These are phyloP conservation scores for Pantala flavescens DNA, from an alignment of 1,140 invertebrate species.

Conservation along the genomic window DNA sequence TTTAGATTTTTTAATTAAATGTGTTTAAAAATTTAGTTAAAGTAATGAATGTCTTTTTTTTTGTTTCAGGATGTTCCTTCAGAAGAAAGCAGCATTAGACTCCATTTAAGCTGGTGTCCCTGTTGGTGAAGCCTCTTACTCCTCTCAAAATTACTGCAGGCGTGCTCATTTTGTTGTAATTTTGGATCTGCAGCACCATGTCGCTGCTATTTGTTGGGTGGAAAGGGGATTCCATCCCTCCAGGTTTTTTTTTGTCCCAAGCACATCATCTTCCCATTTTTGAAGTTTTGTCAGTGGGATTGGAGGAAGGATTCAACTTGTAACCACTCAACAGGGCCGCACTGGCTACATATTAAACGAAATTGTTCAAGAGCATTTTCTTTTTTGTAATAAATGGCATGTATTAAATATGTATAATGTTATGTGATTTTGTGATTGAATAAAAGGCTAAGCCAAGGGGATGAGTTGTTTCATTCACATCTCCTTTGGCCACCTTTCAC, in stretches of 20 bases:
- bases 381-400: background rate
- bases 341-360: background rate
- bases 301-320: background rate
- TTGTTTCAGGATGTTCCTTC: conserved; percentile 78
- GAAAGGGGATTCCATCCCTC: background rate
- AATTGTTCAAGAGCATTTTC: background rate
- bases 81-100: conserved; percentile 87
- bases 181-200: background rate
- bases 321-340: background rate
- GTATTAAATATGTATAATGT: background rate
- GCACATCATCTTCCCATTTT: too few species aligned
- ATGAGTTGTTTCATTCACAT: background rate
- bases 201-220: conserved; percentile 4
- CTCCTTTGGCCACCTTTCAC: too few species aligned
- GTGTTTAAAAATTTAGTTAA: too few species aligned
- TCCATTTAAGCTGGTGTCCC: conserved; percentile 9
- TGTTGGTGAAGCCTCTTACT: conserved; percentile 11
- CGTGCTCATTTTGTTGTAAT: background rate
- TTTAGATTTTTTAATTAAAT: too few species aligned
- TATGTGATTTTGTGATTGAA: conserved; percentile 8
- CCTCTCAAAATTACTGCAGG: background rate
- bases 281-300: background rate
- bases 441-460: conserved; percentile 3
- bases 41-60: conserved; percentile 25
- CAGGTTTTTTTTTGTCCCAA: too few species aligned